Percentiles rank a stretch among this genome's conserved stretches.
These are phyloP conservation scores for Hippasteria phrygiana DNA, from an alignment of 53 echinoderm and acorn worm species.

Conservation along the genomic window DNA sequence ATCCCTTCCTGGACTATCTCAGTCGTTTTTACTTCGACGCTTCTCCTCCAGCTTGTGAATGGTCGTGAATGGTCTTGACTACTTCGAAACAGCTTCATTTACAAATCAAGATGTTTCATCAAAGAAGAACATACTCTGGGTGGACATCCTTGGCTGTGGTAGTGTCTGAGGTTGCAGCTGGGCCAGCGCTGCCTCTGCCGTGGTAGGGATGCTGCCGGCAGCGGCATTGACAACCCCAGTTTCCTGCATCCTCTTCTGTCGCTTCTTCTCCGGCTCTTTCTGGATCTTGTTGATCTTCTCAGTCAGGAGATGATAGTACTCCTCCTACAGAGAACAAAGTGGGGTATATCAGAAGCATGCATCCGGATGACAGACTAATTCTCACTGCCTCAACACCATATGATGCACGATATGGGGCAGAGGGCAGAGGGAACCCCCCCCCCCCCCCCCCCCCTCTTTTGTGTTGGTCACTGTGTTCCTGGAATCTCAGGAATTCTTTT, in stretches of 20 bases:
- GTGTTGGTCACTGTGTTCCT: too few species aligned
- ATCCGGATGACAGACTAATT: too few species aligned
- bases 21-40: too few species aligned
- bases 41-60: too few species aligned
- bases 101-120: neutral
- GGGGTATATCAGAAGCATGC: neutral
- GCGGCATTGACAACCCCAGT: slow-evolving; percentile 33
- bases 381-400: too few species aligned
- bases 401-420: too few species aligned
- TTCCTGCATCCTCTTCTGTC: slow-evolving; percentile 93
- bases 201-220: slow-evolving; percentile 8
- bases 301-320: slow-evolving; percentile 97
- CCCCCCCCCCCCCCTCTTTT: too few species aligned
- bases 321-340: slow-evolving; percentile 70
- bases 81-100: too few species aligned
- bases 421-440: too few species aligned
- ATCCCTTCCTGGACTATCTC: too few species aligned
- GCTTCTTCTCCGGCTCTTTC: slow-evolving; percentile 96
- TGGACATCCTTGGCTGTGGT: slow-evolving; percentile 32
- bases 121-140: slow-evolving; percentile 23
- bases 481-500: too few species aligned
- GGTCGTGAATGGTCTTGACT: too few species aligned
- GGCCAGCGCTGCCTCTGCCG: slow-evolving; percentile 35
- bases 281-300: slow-evolving; percentile 99
- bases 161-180: slow-evolving; percentile 61